Evolutionary conservation across 1,140 invertebrate species (phyloP).

Genomic region (Bombyx mandarina): DNA sequence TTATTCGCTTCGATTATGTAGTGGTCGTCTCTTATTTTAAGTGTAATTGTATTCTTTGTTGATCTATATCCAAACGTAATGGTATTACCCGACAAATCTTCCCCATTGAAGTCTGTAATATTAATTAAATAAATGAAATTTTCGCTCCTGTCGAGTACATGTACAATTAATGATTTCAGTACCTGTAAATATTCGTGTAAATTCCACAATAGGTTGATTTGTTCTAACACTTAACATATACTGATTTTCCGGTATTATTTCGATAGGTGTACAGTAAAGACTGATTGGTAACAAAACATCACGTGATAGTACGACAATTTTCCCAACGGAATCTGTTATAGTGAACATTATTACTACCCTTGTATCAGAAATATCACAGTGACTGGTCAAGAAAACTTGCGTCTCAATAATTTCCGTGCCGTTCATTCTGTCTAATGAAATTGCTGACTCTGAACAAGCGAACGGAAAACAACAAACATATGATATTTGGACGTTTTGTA

Average conservation of each 20-base stretch:
- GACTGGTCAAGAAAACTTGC: slow-evolving; percentile 32
- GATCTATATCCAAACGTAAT: slow-evolving; percentile 38
- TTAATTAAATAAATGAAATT: slow-evolving; percentile 13
- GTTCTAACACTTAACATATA: slow-evolving; percentile 30
- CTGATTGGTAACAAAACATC: slow-evolving; percentile 37
- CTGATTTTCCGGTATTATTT: slow-evolving; percentile 19
- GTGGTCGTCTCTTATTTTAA: slow-evolving; percentile 23
- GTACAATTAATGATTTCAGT: slow-evolving; percentile 1
- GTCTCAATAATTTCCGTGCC: slow-evolving; percentile 55
- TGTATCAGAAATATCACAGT: slow-evolving; percentile 32
- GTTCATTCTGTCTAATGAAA: slow-evolving; percentile 49
- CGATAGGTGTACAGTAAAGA: slow-evolving; percentile 34
- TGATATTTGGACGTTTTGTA: slow-evolving; percentile 49
- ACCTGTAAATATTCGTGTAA: slow-evolving; percentile 51
- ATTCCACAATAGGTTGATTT: slow-evolving; percentile 28
- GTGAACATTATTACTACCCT: slow-evolving; percentile 41
- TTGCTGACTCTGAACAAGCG: slow-evolving; percentile 32
- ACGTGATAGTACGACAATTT: slow-evolving; percentile 32
- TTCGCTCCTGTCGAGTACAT: not conserved
- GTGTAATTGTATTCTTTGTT: slow-evolving; percentile 32
- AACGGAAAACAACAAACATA: slow-evolving; percentile 42
- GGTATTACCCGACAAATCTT: slow-evolving; percentile 27
- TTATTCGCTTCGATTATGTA: slow-evolving; percentile 43
- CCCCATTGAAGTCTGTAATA: slow-evolving; percentile 35
- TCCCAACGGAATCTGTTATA: slow-evolving; percentile 37